phyloP scores from a whole-genome alignment of 2,797 vertebrate genomes.

The Peromyscus attwateri region DNA sequence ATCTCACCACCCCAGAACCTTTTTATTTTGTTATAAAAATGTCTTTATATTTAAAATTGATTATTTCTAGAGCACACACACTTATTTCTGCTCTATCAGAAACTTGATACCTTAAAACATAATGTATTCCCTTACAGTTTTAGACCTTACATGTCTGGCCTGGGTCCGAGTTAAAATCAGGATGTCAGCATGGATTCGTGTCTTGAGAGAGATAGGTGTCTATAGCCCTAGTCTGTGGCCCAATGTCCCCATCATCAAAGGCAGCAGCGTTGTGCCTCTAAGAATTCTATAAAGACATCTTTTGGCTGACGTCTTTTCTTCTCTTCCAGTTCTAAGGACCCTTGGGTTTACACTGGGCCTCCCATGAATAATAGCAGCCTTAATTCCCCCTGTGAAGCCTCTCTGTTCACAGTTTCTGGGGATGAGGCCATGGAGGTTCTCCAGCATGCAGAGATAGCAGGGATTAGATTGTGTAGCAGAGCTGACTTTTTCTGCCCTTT shows the following conservation, averaged over 20 bases:
- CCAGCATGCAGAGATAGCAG: not conserved
- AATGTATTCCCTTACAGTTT: not conserved
- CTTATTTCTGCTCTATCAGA: not conserved
- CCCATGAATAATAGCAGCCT: not conserved
- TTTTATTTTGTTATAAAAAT: not conserved
- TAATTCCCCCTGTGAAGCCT: not conserved
- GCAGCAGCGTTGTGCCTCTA: not conserved
- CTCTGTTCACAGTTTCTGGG: not conserved
- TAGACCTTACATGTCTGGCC: not conserved
- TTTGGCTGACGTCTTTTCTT: not conserved
- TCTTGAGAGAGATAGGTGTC: not conserved
- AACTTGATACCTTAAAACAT: constrained; percentile 39
- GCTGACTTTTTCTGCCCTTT: not conserved
- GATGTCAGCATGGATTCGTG: not conserved
- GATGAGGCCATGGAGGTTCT: not conserved
- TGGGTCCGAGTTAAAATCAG: not conserved
- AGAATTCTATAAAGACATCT: not conserved
- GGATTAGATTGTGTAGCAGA: not conserved
- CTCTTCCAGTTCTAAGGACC: not conserved
- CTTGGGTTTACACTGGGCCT: not conserved
- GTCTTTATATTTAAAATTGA: not conserved
- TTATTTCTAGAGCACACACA: not conserved
- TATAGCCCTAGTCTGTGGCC: not conserved
- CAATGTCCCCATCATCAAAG: not conserved
- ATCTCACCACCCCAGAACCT: not conserved